Evolutionary conservation across 2,797 vertebrate genomes (phyloP).

Genomic region (Parotocinclus haroldoi): DNA sequence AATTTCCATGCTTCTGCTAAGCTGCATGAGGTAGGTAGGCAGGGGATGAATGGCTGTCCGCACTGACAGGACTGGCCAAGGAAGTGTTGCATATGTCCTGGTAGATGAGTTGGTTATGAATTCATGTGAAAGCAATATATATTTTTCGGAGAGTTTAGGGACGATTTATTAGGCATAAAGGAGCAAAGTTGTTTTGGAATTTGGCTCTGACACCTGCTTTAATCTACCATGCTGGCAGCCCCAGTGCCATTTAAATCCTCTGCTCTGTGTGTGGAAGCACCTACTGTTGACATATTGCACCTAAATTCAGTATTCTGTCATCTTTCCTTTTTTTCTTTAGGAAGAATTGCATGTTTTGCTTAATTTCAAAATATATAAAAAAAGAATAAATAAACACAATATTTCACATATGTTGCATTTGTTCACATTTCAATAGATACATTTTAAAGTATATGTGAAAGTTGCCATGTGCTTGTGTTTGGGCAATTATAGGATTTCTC

Average conservation of each 20-base stretch:
- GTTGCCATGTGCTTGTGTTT: no score
- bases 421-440: no score
- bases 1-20: slow-evolving; percentile 16
- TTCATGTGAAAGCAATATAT: slow-evolving; percentile 59
- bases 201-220: slow-evolving; percentile 58
- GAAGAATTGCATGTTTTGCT: no score
- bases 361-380: no score
- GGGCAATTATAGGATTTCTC: no score
- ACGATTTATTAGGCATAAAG: slow-evolving; percentile 66
- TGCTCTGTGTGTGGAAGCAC: slow-evolving; percentile 22
- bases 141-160: slow-evolving; percentile 50
- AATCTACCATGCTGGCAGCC: slow-evolving; percentile 52
- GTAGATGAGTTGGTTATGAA: slow-evolving; percentile 60
- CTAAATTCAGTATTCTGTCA: no score
- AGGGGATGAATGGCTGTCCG: slow-evolving; percentile 54
- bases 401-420: no score
- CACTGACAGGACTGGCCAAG: slow-evolving; percentile 38
- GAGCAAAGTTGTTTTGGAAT: slow-evolving; percentile 32
- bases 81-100: slow-evolving; percentile 60
- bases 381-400: no score
- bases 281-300: no score
- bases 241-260: slow-evolving; percentile 49
- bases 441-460: no score
- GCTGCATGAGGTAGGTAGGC: slow-evolving; percentile 35
- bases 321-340: no score